A percentile compares a stretch with the other conserved stretches of the same genome.
These are phyloP conservation scores for Silvanus unidentatus DNA, from an alignment of 2,888 invertebrate species.

Conservation along the genomic window DNA sequence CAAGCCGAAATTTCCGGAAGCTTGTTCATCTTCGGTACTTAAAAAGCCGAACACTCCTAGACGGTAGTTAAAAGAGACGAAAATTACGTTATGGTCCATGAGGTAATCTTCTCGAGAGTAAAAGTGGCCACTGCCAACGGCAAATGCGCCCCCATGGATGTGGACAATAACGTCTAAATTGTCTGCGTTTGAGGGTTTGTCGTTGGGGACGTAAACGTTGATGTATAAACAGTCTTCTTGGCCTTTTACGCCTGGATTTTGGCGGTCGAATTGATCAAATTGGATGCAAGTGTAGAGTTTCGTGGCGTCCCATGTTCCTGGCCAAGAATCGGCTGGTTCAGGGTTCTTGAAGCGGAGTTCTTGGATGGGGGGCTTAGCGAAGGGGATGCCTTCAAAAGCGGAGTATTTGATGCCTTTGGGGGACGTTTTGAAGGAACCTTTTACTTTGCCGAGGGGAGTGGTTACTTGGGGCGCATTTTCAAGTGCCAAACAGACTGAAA, in stretches of 20 bases:
- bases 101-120: slow-evolving; percentile 50
- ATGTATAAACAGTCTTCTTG: slow-evolving; percentile 59
- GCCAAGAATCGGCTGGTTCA: slow-evolving; percentile 51
- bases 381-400: slow-evolving; percentile 7
- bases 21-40: slow-evolving; percentile 60
- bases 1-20: slow-evolving; percentile 65
- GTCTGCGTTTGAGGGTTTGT: neutral
- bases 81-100: slow-evolving; percentile 56
- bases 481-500: no score
- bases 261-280: neutral
- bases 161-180: slow-evolving; percentile 53
- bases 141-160: slow-evolving; percentile 59
- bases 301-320: slow-evolving; percentile 60
- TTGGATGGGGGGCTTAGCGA: slow-evolving; percentile 8
- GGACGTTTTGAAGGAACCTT: no score
- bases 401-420: neutral
- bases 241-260: slow-evolving; percentile 36
- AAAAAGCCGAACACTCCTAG: slow-evolving; percentile 54
- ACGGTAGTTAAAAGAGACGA: slow-evolving; percentile 62
- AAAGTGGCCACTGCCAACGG: slow-evolving; percentile 54
- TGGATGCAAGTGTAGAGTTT: slow-evolving; percentile 9
- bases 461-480: no score
- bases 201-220: slow-evolving; percentile 52
- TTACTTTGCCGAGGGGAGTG: no score
- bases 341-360: slow-evolving; percentile 44